Evolutionary conservation across 1,140 invertebrate species (phyloP).

Genomic region (Drosophila baimaii): DNA sequence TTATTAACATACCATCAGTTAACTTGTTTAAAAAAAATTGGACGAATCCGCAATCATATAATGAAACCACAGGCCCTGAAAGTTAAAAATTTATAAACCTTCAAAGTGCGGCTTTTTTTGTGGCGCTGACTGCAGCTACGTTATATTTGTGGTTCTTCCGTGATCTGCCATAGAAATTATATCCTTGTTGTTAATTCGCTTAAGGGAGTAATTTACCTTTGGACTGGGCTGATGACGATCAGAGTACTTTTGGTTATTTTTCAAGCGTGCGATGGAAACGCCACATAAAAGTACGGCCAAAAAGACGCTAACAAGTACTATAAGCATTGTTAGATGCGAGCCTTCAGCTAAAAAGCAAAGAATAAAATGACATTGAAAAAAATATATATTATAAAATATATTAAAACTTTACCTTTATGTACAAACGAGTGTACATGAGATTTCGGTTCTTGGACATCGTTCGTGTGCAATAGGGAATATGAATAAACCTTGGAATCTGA

Average conservation of each 20-base stretch:
- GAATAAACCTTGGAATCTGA: slow-evolving; percentile 75
- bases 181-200: not conserved
- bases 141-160: too few relatives aligned
- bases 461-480: slow-evolving; percentile 76
- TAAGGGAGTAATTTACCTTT: slow-evolving; percentile 55
- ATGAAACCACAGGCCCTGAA: too few relatives aligned
- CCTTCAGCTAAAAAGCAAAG: slow-evolving; percentile 68
- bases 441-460: slow-evolving; percentile 79
- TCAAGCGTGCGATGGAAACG: slow-evolving; percentile 74
- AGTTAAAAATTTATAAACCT: too few relatives aligned
- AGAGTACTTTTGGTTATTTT: slow-evolving; percentile 76
- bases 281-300: slow-evolving; percentile 80
- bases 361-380: not conserved
- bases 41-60: too few relatives aligned
- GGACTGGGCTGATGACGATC: slow-evolving; percentile 75
- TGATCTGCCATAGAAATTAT: not conserved
- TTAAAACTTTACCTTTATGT: slow-evolving; percentile 63
- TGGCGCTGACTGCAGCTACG: too few relatives aligned
- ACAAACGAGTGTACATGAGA: slow-evolving; percentile 69
- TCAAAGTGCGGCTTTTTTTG: too few relatives aligned
- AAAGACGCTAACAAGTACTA: slow-evolving; percentile 93
- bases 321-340: slow-evolving; percentile 86
- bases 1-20: too few relatives aligned
- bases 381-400: not conserved
- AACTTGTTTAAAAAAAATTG: too few relatives aligned